Evolutionary conservation across 1,140 invertebrate genomes (phyloP), one percentile per base, ranked within the genome.

Genomic region (Prorops nasuta): DNA sequence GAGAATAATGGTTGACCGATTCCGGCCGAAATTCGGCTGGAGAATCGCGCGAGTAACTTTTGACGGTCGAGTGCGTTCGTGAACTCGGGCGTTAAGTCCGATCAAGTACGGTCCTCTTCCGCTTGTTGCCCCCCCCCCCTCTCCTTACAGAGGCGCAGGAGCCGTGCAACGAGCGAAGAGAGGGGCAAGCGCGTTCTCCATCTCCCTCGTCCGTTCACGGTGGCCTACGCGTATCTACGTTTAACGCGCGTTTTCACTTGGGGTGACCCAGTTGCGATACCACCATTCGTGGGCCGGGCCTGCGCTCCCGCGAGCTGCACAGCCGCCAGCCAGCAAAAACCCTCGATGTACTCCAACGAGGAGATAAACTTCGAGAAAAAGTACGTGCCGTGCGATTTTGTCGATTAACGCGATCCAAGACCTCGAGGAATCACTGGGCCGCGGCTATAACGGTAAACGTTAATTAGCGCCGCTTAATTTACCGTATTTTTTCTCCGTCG

Each of bases 201-300:
- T 15, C 22, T 3, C 17, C 17, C 15, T n/a, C 4, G 15, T 3
- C 9, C 2, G 1, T 10, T 4, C 42, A 28, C 14, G 10, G 9
- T 16, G 34, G 41, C 34, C 51, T 58, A 58, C 45, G 47, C 46
- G 44, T 55, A 52, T 56, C 41, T 54, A 58, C 54, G 39, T 56
- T 42, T 50, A 53, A 51, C 32, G 49, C 32, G 49, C 45, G 59
- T 64, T 69, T 69, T 69, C 67, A 69, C 67, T 69, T 69, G 62
- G 56, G 48, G 18, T 44, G 63, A 64, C 67, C 67, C 36, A 66
- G 65, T 60, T 63, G 40, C 7, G 16, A 18, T 20, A 19, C 24
- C 24, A 10, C 24, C 4, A 28, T 28, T 28, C 24, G 24, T 10
- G 24, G 24, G 4, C 24, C 24, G 24, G 24, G n/a, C n/a, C 14